These are phyloP conservation scores for Chanos chanos DNA, from an alignment of 2,797 vertebrate species.

Conservation along the genomic window DNA sequence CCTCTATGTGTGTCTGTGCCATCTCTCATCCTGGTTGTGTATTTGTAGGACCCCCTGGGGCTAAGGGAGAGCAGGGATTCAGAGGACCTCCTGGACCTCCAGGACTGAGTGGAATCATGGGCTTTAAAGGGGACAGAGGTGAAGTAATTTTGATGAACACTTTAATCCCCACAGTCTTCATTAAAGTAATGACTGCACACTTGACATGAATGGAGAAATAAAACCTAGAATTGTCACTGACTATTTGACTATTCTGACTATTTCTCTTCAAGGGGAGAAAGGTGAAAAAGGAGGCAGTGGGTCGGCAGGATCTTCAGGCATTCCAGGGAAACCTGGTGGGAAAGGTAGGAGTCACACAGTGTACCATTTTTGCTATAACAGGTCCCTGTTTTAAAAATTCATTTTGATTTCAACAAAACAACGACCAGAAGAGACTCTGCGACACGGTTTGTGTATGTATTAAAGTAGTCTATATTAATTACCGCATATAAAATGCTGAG, in stretches of 20 bases:
- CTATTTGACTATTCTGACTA: background rate
- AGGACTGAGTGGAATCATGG: constrained; percentile 61
- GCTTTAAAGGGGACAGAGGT: constrained; percentile 75
- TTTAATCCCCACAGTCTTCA: background rate
- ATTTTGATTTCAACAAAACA: too few species aligned
- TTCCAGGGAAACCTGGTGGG: constrained; percentile 83
- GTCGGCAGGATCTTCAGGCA: constrained; percentile 72
- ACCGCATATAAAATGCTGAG: too few species aligned
- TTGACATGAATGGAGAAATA: background rate
- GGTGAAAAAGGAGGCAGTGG: constrained; percentile 85
- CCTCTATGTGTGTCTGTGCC: too few species aligned
- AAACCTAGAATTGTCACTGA: background rate
- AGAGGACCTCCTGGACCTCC: constrained; percentile 71
- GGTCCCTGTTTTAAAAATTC: too few species aligned
- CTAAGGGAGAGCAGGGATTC: constrained; percentile 74
- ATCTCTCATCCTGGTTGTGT: background rate
- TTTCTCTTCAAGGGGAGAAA: constrained; percentile 76
- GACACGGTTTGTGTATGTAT: too few species aligned
- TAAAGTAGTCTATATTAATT: too few species aligned
- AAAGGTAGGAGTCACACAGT: constrained; percentile 86
- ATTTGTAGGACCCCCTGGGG: constrained; percentile 77
- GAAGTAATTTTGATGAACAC: background rate
- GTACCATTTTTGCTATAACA: too few species aligned
- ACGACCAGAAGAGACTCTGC: too few species aligned
- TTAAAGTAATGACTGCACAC: background rate